phyloP scores from a whole-genome alignment of 1,140 invertebrate genomes.

The Eurosta solidaginis region DNA sequence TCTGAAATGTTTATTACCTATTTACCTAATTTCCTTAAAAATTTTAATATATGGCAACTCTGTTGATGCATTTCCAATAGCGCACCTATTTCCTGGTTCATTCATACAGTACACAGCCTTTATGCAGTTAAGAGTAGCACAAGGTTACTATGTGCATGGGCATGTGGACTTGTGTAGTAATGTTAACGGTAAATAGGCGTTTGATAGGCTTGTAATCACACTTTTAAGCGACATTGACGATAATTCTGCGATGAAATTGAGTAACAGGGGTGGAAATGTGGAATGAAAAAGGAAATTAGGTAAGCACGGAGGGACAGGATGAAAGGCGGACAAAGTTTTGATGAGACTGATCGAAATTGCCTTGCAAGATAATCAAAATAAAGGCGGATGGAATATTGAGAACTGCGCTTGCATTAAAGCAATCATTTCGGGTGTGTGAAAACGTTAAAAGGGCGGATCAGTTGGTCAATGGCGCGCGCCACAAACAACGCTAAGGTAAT shows the following conservation, averaged over 20 bases:
- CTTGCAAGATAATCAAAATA: not conserved
- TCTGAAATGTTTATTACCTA: no score
- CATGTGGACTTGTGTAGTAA: not conserved
- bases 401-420: not conserved
- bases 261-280: not conserved
- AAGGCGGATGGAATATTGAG: not conserved
- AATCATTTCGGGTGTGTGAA: not conserved
- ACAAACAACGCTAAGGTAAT: not conserved
- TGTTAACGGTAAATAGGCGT: not conserved
- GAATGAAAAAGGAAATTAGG: not conserved
- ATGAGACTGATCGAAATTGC: not conserved
- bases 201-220: not conserved
- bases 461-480: not conserved
- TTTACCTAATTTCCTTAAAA: no score
- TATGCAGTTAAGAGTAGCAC: conserved; percentile 1
- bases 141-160: conserved; percentile 14
- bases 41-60: not conserved
- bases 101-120: no score
- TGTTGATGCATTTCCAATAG: not conserved
- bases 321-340: not conserved
- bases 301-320: not conserved
- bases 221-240: not conserved
- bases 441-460: not conserved
- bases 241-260: not conserved
- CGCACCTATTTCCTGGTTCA: conserved; percentile 12